These are phyloP conservation scores for Pammene aurita DNA, from an alignment of 2,888 invertebrate genomes.

Conservation along the genomic window DNA sequence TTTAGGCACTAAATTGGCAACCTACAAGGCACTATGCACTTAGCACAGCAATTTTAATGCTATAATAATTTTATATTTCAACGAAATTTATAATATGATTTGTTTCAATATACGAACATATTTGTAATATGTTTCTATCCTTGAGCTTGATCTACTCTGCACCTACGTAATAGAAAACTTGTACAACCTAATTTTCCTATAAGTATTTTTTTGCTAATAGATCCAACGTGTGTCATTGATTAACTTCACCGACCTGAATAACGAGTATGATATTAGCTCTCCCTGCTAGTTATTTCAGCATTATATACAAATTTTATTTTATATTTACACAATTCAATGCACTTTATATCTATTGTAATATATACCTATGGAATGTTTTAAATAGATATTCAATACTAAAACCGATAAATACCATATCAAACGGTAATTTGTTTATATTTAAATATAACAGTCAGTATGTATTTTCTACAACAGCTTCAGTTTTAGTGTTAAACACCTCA, in stretches of 20 bases:
- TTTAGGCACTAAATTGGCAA: slow-evolving; percentile 84
- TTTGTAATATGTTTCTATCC: slow-evolving; percentile 44
- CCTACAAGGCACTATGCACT: slow-evolving; percentile 84
- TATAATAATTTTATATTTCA: slow-evolving; percentile 63
- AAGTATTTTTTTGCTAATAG: slow-evolving; percentile 27
- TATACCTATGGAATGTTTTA: slow-evolving; percentile 75
- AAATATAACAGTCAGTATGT: slow-evolving; percentile 26
- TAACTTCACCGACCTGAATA: slow-evolving; percentile 27
- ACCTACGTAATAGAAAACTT: slow-evolving; percentile 37
- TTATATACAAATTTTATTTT: slow-evolving; percentile 72
- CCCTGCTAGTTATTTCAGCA: slow-evolving; percentile 47
- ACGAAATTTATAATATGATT: slow-evolving; percentile 56
- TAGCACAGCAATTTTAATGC: slow-evolving; percentile 80
- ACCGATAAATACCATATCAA: slow-evolving; percentile 37
- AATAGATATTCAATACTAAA: slow-evolving; percentile 66
- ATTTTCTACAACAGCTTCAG: slow-evolving; percentile 27
- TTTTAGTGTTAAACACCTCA: slow-evolving; percentile 44
- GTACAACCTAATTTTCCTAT: slow-evolving; percentile 36
- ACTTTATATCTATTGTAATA: slow-evolving; percentile 55
- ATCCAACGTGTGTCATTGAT: slow-evolving; percentile 21
- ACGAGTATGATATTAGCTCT: slow-evolving; percentile 24
- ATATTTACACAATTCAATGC: slow-evolving; percentile 76
- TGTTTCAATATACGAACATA: slow-evolving; percentile 44
- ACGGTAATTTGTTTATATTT: slow-evolving; percentile 31
- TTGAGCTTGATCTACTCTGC: slow-evolving; percentile 42